These are phyloP conservation scores for Drosophila paramelanica DNA, from an alignment of 2,888 invertebrate genomes.

Conservation along the genomic window DNA sequence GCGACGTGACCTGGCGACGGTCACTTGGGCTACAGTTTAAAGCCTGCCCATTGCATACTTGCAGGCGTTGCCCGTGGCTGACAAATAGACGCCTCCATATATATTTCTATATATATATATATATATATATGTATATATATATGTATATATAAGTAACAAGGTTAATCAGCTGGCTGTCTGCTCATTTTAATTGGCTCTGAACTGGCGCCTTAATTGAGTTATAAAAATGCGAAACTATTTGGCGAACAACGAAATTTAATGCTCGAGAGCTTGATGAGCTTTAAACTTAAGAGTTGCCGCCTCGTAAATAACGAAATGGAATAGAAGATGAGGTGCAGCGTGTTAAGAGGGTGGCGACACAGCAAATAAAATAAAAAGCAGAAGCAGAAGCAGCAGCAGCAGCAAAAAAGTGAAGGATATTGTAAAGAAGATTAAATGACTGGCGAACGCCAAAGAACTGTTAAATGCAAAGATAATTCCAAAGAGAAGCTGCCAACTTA, in stretches of 20 bases:
- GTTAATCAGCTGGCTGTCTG: conserved; percentile 76
- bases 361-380: conserved; percentile 2
- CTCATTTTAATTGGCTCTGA: conserved; percentile 74
- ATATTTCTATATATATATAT: conserved; percentile 2
- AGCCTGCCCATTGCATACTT: conserved; percentile 49
- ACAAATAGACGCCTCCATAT: conserved; percentile 42
- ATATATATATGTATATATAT: conserved; percentile 15
- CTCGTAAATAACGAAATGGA: conserved; percentile 68
- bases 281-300: conserved; percentile 65
- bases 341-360: conserved; percentile 3
- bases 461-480: conserved; percentile 7
- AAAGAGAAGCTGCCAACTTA: conserved; percentile 10
- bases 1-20: conserved; percentile 75
- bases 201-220: conserved; percentile 63
- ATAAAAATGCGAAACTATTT: conserved; percentile 68
- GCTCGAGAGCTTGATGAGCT: conserved; percentile 67
- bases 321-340: conserved; percentile 61
- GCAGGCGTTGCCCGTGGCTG: conserved; percentile 50
- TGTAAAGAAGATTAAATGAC: conserved; percentile 34
- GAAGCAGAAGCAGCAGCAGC: background rate
- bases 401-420: background rate
- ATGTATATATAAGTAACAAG: conserved; percentile 58
- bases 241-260: conserved; percentile 61
- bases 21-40: conserved; percentile 65
- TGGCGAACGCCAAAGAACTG: conserved; percentile 4